Conservation (phyloP, 2,797 vertebrate species). For the Pipistrellus nathusii region DNA sequence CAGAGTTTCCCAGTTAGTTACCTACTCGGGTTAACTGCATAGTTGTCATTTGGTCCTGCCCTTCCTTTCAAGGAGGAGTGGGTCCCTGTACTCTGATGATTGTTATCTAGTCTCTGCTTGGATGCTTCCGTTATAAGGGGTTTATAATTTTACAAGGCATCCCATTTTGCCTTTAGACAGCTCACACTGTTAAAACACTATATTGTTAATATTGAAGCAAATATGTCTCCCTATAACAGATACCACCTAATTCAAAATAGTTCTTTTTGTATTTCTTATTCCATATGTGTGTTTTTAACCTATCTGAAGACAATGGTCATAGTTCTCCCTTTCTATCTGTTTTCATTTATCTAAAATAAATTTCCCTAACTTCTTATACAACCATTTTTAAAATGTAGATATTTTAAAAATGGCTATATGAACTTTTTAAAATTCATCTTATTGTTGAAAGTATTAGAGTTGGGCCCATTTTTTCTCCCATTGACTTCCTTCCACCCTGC, state of each 20-base stretch:
- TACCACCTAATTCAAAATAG: neutral
- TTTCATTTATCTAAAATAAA: constrained; percentile 8
- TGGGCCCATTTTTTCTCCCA: no score
- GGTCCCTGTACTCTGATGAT: neutral
- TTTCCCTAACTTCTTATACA: constrained; percentile 19
- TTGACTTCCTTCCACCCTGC: no score
- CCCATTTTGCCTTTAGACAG: neutral
- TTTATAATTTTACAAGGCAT: neutral
- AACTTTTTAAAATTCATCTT: no score
- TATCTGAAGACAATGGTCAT: constrained; percentile 10
- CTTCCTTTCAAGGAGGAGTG: constrained; percentile 17
- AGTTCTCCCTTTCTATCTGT: neutral
- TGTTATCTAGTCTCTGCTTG: constrained; percentile 4
- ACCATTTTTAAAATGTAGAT: neutral
- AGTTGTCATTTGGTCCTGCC: neutral
- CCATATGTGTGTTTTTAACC: neutral
- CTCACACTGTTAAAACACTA: neutral
- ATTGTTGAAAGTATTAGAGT: no score
- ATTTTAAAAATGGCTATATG: no score
- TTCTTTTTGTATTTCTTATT: constrained; percentile 29
- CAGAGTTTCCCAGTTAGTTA: constrained; percentile 18
- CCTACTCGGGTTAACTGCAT: neutral
- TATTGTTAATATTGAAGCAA: constrained; percentile 15
- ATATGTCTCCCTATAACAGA: neutral
- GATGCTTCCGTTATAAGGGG: neutral